These are phyloP conservation scores for Pedicia rivosa DNA, from an alignment of 2,888 invertebrate genomes.

Conservation along the genomic window DNA sequence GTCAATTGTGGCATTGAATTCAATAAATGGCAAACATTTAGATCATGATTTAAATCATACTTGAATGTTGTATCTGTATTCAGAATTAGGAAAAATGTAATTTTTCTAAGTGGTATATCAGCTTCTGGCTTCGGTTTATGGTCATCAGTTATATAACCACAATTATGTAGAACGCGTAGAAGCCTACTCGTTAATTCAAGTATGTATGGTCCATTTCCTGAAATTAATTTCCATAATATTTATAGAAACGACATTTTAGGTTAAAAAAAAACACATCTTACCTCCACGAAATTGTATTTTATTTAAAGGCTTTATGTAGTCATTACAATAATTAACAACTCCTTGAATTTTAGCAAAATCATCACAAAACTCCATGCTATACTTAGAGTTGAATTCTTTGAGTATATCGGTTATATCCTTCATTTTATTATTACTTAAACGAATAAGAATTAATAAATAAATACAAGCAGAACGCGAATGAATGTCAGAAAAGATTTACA, in stretches of 20 bases:
- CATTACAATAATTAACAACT: constrained; percentile 18
- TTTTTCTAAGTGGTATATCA: constrained; percentile 16
- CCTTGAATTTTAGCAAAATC: constrained; percentile 21
- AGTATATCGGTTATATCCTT: neutral
- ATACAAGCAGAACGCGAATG: no score
- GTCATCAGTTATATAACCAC: constrained; percentile 13
- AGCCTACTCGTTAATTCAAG: constrained; percentile 17
- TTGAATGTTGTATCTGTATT: constrained; percentile 22
- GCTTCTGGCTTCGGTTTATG: constrained; percentile 12
- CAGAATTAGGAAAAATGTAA: constrained; percentile 19
- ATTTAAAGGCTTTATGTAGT: constrained; percentile 17
- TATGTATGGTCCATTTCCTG: constrained; percentile 20
- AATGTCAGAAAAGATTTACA: no score
- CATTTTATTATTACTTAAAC: neutral
- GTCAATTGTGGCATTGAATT: constrained; percentile 20
- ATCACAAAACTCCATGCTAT: constrained; percentile 20
- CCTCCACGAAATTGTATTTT: constrained; percentile 22
- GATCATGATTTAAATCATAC: constrained; percentile 18
- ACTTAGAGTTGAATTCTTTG: neutral
- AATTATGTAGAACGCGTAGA: constrained; percentile 13
- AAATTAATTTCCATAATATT: neutral
- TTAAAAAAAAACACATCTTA: constrained; percentile 10
- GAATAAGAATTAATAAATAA: no score
- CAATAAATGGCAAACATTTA: constrained; percentile 17
- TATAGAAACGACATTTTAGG: neutral